Conservation (phyloP, 2,113 vertebrate genomes). For the Rattus rattus region DNA sequence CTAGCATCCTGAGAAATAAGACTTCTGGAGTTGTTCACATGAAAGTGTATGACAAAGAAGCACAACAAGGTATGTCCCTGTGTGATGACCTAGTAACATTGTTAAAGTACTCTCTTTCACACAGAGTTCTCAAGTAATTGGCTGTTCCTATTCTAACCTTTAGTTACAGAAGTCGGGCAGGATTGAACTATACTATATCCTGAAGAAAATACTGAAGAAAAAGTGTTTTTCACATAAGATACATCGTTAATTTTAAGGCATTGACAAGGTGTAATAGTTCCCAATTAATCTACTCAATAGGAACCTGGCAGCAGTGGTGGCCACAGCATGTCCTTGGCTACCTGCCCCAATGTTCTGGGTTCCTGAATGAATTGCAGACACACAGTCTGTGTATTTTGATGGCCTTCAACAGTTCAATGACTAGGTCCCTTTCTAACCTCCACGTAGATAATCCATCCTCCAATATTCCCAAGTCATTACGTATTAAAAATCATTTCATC, state of each 20-base stretch:
- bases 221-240: neutral
- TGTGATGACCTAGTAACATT: neutral
- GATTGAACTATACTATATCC: neutral
- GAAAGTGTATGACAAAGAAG: constrained; percentile 96
- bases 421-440: no score
- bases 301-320: accelerated
- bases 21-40: constrained; percentile 97
- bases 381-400: no score
- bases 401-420: no score
- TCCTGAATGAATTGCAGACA: no score
- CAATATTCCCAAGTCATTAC: no score
- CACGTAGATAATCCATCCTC: no score
- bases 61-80: constrained; percentile 92
- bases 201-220: neutral
- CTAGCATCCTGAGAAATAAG: constrained; percentile 93
- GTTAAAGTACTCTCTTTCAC: neutral
- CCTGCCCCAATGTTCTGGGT: no score
- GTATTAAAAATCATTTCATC: no score
- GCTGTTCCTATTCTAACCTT: neutral
- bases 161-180: neutral
- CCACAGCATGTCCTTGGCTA: no score
- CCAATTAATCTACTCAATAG: no score
- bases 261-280: neutral
- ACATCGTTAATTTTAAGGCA: constrained; percentile 33
- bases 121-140: neutral